These are phyloP conservation scores for Xanthorhoe spadicearia DNA, from an alignment of 2,888 invertebrate species.

Conservation along the genomic window DNA sequence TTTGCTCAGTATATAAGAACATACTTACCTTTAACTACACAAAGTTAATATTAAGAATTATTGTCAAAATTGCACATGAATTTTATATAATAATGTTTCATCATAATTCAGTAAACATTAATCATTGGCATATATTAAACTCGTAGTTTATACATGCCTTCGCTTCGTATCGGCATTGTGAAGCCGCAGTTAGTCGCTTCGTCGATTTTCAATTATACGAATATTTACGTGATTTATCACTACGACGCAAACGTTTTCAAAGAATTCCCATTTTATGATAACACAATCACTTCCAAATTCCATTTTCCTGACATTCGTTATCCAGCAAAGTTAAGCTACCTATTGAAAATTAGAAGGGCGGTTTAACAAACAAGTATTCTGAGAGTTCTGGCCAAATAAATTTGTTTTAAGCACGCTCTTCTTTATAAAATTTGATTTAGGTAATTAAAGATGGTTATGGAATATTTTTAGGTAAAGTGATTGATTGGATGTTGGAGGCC, in stretches of 20 bases:
- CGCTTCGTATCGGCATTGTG: conserved; percentile 17
- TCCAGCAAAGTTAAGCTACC: conserved; percentile 14
- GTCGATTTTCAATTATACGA: conserved; percentile 39
- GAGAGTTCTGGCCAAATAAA: conserved; percentile 20
- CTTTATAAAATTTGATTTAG: background rate
- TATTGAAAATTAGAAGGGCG: conserved; percentile 21
- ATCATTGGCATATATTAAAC: background rate
- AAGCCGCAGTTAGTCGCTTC: conserved; percentile 33
- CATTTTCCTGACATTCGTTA: conserved; percentile 19
- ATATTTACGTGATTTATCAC: conserved; percentile 35
- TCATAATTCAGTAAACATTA: conserved; percentile 12
- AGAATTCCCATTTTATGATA: conserved; percentile 30
- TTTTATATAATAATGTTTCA: background rate
- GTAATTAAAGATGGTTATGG: background rate
- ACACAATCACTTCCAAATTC: conserved; percentile 33
- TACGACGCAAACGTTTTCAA: conserved; percentile 25
- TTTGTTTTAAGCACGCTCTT: conserved; percentile 17
- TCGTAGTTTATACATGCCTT: conserved; percentile 21
- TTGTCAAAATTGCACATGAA: background rate
- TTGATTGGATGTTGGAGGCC: too few relatives aligned
- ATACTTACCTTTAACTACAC: too few relatives aligned
- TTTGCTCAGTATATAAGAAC: too few relatives aligned
- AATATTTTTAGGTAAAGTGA: too few relatives aligned
- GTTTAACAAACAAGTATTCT: conserved; percentile 22
- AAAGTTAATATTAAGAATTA: too few relatives aligned